Evolutionary conservation across 2,888 invertebrate genomes (phyloP), one percentile per base, ranked within the genome.

Genomic region (Stenodema calcarata): DNA sequence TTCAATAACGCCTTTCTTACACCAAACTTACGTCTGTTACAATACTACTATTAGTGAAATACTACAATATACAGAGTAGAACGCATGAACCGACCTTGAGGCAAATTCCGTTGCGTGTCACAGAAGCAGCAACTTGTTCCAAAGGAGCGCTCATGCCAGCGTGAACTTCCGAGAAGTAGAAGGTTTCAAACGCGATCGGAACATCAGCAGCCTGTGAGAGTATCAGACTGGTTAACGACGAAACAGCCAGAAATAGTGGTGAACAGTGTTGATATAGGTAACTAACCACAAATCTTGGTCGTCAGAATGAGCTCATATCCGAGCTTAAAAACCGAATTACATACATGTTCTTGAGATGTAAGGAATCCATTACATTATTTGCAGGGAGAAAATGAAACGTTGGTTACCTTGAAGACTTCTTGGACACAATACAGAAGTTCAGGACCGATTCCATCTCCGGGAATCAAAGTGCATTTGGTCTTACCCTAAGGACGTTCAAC

Each of bases 371-470:
- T 35, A 35, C 4, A n/a, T n/a, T 35, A 35, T 35, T 35, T 35
- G 2, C 2, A 4, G 7, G 35, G 14, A 70, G 27, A 18, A 14
- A 23, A 69, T 7, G 9, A 69, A 3, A 44, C n/a, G n/a, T n/a
- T 50, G n/a, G n/a, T 16, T 3, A 84, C 84, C 93, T 96, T 95
- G 91, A 98, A 97, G 11, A 99, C 96, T 91, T 97, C 96, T 91
- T 96, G 96, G 9, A 99, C 96, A 0, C 97, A 95, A 90, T 96
- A 95, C 87, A 98, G 95, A 88, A 99, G 92, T 91, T 99, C 99
- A 0, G 99, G 99, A 0, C 99, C 99, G 1, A 99, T 98, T 86
- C 99, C 99, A 93, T 99, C 99, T 50, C 99, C 99, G 1, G 99
- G 99, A 88, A 99, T 98, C 76, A 99, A 92, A 2, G 99, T 99